These are phyloP conservation scores for Puma concolor DNA, from an alignment of 2,113 vertebrate species.

Conservation along the genomic window DNA sequence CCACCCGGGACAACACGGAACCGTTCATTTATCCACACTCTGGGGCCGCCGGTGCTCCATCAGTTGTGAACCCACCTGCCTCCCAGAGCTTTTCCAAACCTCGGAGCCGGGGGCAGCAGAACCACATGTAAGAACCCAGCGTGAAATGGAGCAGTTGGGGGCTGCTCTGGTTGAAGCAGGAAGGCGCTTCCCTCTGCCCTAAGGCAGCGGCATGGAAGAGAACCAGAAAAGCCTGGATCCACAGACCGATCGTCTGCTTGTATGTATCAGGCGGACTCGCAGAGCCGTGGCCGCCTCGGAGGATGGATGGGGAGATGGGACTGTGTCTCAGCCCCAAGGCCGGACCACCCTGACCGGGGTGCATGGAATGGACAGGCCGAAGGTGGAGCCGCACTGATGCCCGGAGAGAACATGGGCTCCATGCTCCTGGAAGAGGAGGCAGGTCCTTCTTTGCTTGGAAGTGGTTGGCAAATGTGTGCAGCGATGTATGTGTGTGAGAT, in stretches of 20 bases:
- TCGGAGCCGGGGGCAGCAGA: neutral
- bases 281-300: neutral
- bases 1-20: rapidly evolving
- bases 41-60: neutral
- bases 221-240: neutral
- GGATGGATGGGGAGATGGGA: too few relatives aligned
- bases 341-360: neutral
- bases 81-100: neutral
- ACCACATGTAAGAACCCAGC: rapidly evolving
- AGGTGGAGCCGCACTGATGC: rapidly evolving
- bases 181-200: neutral
- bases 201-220: neutral
- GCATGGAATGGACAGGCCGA: rapidly evolving
- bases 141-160: too few relatives aligned
- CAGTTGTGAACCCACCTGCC: neutral
- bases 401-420: neutral
- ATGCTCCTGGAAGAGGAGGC: neutral
- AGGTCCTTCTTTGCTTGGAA: neutral
- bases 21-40: neutral
- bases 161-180: neutral
- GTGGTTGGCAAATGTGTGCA: neutral
- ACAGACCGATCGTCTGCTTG: rapidly evolving
- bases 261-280: rapidly evolving
- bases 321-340: rapidly evolving
- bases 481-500: neutral